Percentiles rank a stretch among this genome's conserved stretches.
Evolutionary conservation across 2,113 vertebrate genomes (phyloP).

Genomic region (Barbus barbus): DNA sequence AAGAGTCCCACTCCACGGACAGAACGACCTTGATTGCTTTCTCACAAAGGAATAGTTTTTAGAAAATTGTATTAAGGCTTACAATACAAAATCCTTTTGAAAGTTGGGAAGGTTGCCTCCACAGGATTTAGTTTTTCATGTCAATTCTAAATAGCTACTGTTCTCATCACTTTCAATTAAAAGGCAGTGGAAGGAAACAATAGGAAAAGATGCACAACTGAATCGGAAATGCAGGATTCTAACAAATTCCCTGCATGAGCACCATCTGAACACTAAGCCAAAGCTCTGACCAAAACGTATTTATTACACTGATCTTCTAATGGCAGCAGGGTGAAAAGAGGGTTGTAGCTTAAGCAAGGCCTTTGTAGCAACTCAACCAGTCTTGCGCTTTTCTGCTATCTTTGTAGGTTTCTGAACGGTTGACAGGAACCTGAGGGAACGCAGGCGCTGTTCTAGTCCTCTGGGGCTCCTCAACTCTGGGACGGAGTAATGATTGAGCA

Average conservation of each 20-base stretch:
- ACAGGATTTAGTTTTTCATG: constrained; percentile 23
- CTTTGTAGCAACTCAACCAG: neutral
- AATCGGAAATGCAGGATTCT: neutral
- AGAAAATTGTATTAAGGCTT: neutral
- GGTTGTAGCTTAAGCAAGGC: neutral
- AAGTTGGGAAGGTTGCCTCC: constrained; percentile 21
- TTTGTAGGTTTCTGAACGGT: neutral
- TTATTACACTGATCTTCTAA: neutral
- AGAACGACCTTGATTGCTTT: neutral
- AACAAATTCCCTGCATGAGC: neutral
- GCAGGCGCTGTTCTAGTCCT: constrained; percentile 38
- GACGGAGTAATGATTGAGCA: constrained; percentile 51
- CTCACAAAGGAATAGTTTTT: neutral
- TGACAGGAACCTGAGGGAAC: constrained; percentile 39
- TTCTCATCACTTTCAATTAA: neutral
- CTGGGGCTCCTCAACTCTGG: constrained; percentile 15
- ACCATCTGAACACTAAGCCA: neutral
- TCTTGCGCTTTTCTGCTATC: constrained; percentile 21
- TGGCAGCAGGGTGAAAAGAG: neutral
- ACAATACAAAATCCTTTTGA: constrained; percentile 30
- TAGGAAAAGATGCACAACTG: neutral
- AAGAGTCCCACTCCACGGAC: neutral
- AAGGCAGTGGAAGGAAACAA: neutral
- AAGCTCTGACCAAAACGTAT: neutral
- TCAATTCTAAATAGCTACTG: neutral